Evolutionary conservation across 2,797 vertebrate genomes (phyloP).

Genomic region (Onychomys torridus): DNA sequence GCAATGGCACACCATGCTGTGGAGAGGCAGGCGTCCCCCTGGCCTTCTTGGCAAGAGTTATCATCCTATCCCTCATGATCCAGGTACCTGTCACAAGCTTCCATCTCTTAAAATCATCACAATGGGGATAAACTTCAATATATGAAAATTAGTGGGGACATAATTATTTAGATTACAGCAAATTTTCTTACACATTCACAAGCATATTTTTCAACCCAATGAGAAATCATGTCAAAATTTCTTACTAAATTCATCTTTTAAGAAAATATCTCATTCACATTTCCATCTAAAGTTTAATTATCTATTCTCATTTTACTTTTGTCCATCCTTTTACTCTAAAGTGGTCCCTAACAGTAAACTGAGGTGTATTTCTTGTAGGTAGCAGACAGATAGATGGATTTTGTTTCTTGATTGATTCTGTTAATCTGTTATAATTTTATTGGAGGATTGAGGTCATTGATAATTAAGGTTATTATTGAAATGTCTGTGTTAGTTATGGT

Average conservation of each 20-base stretch:
- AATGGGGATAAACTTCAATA: not conserved
- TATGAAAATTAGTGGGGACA: not conserved
- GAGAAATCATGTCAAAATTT: not conserved
- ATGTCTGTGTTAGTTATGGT: not conserved
- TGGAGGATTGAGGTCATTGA: not conserved
- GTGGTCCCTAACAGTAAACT: not conserved
- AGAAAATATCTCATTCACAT: not conserved
- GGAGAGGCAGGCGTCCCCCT: no score
- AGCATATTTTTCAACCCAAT: not conserved
- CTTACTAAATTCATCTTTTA: not conserved
- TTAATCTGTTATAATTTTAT: not conserved
- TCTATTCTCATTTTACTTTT: not conserved
- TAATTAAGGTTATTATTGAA: not conserved
- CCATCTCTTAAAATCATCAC: not conserved
- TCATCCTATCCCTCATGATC: not conserved
- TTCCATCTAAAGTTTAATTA: slow-evolving; percentile 32
- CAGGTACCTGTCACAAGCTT: not conserved
- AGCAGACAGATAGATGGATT: not conserved
- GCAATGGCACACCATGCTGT: not conserved
- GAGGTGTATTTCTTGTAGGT: not conserved
- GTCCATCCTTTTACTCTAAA: not conserved
- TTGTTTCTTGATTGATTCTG: not conserved
- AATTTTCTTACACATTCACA: not conserved
- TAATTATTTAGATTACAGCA: not conserved
- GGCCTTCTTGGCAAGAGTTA: not conserved